A percentile compares a stretch with the other conserved stretches of the same genome.
phyloP scores from a whole-genome alignment of 2,888 invertebrate species.

The Machimus atricapillus region DNA sequence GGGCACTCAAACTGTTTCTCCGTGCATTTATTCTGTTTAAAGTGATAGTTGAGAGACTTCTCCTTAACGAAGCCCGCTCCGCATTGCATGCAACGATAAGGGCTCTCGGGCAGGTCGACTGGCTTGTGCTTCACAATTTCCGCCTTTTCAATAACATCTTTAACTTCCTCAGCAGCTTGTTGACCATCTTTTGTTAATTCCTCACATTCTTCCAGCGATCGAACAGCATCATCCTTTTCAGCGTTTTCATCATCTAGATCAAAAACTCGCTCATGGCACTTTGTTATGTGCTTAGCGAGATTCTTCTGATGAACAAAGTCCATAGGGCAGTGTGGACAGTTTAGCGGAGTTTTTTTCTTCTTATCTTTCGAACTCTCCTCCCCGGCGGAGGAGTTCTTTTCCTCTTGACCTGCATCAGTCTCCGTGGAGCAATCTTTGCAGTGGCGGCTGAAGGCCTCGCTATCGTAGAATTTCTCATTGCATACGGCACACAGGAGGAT shows the following conservation, averaged over 20 bases:
- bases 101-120: not conserved
- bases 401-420: not conserved
- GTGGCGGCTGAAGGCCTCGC: not conserved
- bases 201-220: not conserved
- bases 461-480: not conserved
- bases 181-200: not conserved
- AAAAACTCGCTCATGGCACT: conserved; percentile 58
- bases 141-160: conserved; percentile 59
- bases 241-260: conserved; percentile 45
- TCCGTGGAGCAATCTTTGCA: not conserved
- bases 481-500: conserved; percentile 24
- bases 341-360: conserved; percentile 19
- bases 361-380: not conserved
- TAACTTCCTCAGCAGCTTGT: not conserved
- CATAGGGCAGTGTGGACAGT: conserved; percentile 55
- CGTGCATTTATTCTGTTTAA: conserved; percentile 62
- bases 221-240: not conserved
- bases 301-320: conserved; percentile 61
- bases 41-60: conserved; percentile 56
- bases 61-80: conserved; percentile 57
- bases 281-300: conserved; percentile 58
- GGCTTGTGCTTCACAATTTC: conserved; percentile 51
- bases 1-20: conserved; percentile 63
- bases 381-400: not conserved
- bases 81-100: conserved; percentile 56